phyloP scores from a whole-genome alignment of 2,113 vertebrate genomes.

The Ceyx margarethae region DNA sequence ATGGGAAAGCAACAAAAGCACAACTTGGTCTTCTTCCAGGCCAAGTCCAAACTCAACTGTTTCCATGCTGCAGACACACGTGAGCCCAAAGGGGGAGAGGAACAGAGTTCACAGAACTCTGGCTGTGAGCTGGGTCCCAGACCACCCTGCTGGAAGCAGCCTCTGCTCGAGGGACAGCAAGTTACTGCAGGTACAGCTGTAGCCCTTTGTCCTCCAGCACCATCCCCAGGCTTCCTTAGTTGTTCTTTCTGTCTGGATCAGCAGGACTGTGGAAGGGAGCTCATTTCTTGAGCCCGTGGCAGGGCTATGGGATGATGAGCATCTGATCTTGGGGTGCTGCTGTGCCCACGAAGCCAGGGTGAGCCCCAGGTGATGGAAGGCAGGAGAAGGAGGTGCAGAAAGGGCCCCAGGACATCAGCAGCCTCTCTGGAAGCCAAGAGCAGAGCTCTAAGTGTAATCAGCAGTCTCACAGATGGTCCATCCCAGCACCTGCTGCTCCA shows the following conservation, averaged over 20 bases:
- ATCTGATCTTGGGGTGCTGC: background rate
- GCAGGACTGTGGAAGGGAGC: background rate
- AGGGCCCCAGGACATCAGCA: background rate
- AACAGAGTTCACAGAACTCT: background rate
- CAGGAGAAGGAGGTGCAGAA: background rate
- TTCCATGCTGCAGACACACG: background rate
- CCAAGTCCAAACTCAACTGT: background rate
- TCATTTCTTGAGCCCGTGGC: background rate
- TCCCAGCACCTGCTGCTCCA: background rate
- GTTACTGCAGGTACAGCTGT: background rate
- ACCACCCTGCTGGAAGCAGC: background rate
- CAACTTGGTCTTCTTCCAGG: background rate
- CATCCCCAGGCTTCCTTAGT: background rate
- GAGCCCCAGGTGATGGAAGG: background rate
- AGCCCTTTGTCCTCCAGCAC: background rate
- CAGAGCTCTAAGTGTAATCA: background rate
- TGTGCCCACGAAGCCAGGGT: background rate
- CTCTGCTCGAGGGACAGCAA: background rate
- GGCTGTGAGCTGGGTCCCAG: background rate
- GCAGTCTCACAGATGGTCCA: background rate
- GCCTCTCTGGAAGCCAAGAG: background rate
- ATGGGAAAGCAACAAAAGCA: conserved; percentile 7
- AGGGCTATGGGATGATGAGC: background rate
- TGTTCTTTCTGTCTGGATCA: background rate
- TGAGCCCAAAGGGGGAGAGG: background rate